Evolutionary conservation across 2,113 vertebrate species (phyloP).

Genomic region (Thalassarche chlororhynchos): DNA sequence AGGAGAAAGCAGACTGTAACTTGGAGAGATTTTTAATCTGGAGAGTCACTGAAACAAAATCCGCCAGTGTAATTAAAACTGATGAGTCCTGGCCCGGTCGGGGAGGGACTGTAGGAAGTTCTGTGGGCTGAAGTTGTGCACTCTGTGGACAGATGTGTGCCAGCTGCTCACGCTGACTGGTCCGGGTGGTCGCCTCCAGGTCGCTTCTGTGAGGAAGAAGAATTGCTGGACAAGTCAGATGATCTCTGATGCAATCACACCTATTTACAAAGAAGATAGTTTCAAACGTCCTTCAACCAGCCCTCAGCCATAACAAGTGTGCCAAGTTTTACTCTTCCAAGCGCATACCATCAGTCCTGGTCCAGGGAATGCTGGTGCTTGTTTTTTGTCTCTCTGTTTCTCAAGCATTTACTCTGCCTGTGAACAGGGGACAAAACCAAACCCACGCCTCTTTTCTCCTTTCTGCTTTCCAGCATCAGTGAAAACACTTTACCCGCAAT

Average conservation of each 20-base stretch:
- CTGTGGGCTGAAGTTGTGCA: neutral
- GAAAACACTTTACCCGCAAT: neutral
- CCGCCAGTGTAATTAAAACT: neutral
- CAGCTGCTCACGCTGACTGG: neutral
- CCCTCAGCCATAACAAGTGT: neutral
- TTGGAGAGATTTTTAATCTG: neutral
- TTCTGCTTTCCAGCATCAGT: neutral
- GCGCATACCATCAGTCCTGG: neutral
- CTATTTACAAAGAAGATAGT: neutral
- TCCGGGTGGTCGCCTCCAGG: neutral
- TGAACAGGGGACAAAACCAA: neutral
- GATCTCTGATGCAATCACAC: neutral
- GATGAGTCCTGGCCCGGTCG: fast-evolving
- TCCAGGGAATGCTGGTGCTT: neutral
- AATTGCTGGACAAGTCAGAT: neutral
- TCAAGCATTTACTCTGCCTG: neutral
- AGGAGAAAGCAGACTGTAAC: neutral
- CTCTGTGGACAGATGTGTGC: neutral
- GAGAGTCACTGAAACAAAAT: neutral
- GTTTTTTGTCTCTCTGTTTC: neutral
- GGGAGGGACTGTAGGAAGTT: neutral
- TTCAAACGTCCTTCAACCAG: neutral
- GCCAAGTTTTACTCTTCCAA: neutral
- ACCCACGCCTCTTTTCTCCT: fast-evolving
- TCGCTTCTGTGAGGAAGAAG: neutral